Base-by-base conservation (phyloP, 1,140 invertebrate species). In the Dendroctonus ponderosae region DNA sequence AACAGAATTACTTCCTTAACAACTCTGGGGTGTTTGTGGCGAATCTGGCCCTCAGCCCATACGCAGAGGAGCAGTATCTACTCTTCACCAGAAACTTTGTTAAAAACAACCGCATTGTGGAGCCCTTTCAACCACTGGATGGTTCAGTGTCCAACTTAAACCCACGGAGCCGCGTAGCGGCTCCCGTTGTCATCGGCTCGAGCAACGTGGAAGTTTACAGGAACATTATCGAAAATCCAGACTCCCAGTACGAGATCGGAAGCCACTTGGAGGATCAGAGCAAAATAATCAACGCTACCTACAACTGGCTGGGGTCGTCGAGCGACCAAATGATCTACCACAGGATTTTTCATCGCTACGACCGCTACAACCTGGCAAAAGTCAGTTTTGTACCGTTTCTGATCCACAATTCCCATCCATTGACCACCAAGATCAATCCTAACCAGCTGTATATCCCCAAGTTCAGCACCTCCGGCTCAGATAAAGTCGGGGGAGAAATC, bases 231-330 rank as follows among this genome's bases (percentile, higher is more conserved):
- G 86, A 94, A 61, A 99, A 99, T 82, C 89, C 87, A 0, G 87
- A 91, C 54, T 94, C 94, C 11, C 86, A 84, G 60, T 99, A 92
- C 77, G 97, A 99, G 82, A 90, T 99, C 52, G 95, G 94, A 1
- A 96, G 94, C 2, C 96, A 99, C 75, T 82, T 98, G 3, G 88
- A 92, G 72, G 95, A 98, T 77, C 96, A 97, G 75, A 96, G 93
- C 71, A 90, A 92, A 79, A 82, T 87, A n/a, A 91, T 99, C 7
- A 93, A 98, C 77, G 96, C 93, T 67, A 92, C 92, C 5, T 91
- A 86, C 72, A 99, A 99, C 76, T 99, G 94, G 91, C 85, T 98
- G 67, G 94, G 95, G 11, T 89, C 83, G 72, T 82, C 83, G 2
- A 85, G 89, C 67, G 92, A 94, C 76, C 84, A 85, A 51, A 84